A percentile compares a stretch with the other conserved stretches of the same genome.
These are phyloP conservation scores for Anastrepha ludens DNA, from an alignment of 1,140 invertebrate genomes.

Conservation along the genomic window DNA sequence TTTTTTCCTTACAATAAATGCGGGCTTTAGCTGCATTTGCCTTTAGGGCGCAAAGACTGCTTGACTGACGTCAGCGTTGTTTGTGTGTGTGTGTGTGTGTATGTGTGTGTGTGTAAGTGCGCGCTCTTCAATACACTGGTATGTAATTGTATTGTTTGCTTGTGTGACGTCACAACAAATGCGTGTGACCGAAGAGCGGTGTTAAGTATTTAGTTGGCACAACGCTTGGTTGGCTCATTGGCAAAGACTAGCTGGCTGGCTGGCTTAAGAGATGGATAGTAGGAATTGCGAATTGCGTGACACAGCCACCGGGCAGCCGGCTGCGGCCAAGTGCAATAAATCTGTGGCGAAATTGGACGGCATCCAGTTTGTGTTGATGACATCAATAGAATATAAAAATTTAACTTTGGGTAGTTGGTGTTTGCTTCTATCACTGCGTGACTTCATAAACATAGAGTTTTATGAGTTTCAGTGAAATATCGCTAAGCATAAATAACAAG, in stretches of 20 bases:
- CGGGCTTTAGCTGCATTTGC: conserved; percentile 22
- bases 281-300: neutral
- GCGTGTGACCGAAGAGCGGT: neutral
- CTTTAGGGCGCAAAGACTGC: neutral
- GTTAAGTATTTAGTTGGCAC: conserved; percentile 26
- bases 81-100: neutral
- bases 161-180: conserved; percentile 49
- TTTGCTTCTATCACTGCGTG: neutral
- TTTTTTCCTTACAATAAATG: neutral
- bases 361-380: conserved; percentile 14
- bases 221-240: neutral
- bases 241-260: neutral
- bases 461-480: neutral
- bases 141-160: neutral
- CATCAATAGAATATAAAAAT: conserved; percentile 15
- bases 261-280: neutral
- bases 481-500: neutral
- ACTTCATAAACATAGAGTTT: conserved; percentile 31
- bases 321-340: neutral
- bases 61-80: conserved; percentile 33
- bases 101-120: neutral
- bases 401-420: neutral
- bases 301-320: conserved; percentile 9
- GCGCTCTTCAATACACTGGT: neutral
- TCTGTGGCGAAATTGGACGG: conserved; percentile 33